Evolutionary conservation across 2,113 vertebrate genomes (phyloP).

Genomic region (Clinocottus analis): DNA sequence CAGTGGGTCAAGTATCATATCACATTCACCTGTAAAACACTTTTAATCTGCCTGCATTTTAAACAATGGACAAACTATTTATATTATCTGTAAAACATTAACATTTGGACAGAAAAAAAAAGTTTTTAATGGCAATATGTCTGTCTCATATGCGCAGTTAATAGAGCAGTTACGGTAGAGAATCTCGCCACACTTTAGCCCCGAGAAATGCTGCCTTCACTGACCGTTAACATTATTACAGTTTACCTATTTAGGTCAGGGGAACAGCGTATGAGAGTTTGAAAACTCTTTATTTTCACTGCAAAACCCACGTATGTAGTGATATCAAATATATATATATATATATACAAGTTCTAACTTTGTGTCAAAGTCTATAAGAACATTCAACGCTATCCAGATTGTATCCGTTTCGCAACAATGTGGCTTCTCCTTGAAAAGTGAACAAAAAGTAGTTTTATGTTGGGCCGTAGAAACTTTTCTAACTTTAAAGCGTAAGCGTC

Average conservation of each 20-base stretch:
- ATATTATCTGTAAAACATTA: not conserved
- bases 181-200: slow-evolving; percentile 71
- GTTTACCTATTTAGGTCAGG: not conserved
- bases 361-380: not conserved
- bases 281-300: not conserved
- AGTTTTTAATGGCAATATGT: not conserved
- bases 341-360: not conserved
- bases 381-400: not conserved
- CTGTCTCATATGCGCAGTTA: slow-evolving; percentile 10
- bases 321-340: not conserved
- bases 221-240: not conserved
- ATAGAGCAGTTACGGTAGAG: slow-evolving; percentile 80
- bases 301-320: not conserved
- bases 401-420: not conserved
- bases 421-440: not conserved
- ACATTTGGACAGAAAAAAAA: not conserved
- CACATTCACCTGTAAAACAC: not conserved
- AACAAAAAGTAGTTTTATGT: accelerated
- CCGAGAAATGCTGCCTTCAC: slow-evolving; percentile 65
- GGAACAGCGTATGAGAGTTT: not conserved
- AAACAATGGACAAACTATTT: not conserved
- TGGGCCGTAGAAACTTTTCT: not conserved
- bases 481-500: not conserved
- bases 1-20: not conserved
- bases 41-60: not conserved